Evolutionary conservation across 2,888 invertebrate genomes (phyloP).

Genomic region (Lasioglossum marginatum): DNA sequence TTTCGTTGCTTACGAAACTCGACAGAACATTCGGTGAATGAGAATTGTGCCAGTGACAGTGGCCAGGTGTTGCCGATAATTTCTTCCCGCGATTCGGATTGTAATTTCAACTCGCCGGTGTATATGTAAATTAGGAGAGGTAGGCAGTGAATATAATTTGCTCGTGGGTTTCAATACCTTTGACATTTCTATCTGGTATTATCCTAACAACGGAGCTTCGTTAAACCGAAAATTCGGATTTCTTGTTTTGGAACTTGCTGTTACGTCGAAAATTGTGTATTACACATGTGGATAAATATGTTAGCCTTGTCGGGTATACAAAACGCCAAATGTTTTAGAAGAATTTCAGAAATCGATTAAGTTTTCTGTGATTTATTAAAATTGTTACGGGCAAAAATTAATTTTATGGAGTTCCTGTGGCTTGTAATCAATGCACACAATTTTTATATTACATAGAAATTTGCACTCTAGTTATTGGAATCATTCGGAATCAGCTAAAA

Average conservation of each 20-base stretch:
- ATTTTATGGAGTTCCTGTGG: too few relatives aligned
- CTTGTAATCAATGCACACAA: too few relatives aligned
- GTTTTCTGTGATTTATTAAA: too few relatives aligned
- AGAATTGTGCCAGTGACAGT: slow-evolving; percentile 5
- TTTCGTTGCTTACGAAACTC: background rate
- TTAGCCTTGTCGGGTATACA: too few relatives aligned
- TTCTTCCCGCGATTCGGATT: slow-evolving; percentile 3
- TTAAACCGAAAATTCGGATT: background rate
- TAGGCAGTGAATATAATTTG: slow-evolving; percentile 3
- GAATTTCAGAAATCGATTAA: too few relatives aligned
- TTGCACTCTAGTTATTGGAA: too few relatives aligned
- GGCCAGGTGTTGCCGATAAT: slow-evolving; percentile 1
- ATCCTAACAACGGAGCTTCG: background rate
- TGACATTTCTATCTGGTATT: background rate
- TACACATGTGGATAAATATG: too few relatives aligned
- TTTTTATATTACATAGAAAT: too few relatives aligned
- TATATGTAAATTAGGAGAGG: slow-evolving; percentile 12
- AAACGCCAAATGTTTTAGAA: too few relatives aligned
- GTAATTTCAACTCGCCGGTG: background rate
- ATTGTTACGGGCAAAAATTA: too few relatives aligned
- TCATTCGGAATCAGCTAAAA: too few relatives aligned
- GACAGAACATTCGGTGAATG: background rate
- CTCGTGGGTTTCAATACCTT: background rate
- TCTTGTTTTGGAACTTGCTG: background rate
- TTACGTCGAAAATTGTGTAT: too few relatives aligned